These are phyloP conservation scores for Drosophila bipectinata DNA, from an alignment of 1,140 invertebrate species.

Conservation along the genomic window DNA sequence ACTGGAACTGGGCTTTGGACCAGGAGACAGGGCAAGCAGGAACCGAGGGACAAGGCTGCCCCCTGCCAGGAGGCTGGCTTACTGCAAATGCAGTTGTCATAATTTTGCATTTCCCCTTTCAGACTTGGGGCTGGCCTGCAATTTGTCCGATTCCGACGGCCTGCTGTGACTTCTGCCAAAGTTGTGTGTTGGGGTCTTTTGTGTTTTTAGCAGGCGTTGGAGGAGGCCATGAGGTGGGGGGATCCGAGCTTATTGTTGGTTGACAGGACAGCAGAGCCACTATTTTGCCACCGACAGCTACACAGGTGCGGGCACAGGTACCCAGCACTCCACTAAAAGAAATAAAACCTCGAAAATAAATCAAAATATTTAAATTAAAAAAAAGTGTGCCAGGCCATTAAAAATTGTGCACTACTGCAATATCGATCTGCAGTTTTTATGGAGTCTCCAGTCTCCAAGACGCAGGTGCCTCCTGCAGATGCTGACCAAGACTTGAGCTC, in stretches of 20 bases:
- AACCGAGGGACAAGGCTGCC: constrained; percentile 22
- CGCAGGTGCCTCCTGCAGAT: constrained; percentile 14
- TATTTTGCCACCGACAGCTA: constrained; percentile 21
- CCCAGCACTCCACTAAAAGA: constrained; percentile 1
- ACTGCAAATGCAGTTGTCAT: constrained; percentile 80
- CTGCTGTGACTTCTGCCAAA: constrained; percentile 76
- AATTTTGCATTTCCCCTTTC: constrained; percentile 74
- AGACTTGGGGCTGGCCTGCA: constrained; percentile 33
- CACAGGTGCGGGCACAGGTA: constrained; percentile 44
- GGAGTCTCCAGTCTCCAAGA: background rate
- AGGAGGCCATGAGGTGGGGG: background rate
- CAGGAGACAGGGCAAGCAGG: constrained; percentile 4
- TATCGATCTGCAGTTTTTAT: background rate
- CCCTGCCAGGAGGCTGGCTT: constrained; percentile 51
- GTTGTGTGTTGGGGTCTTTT: constrained; percentile 69
- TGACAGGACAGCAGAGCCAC: constrained; percentile 58
- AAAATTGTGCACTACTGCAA: no score
- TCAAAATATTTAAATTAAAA: constrained; percentile 1
- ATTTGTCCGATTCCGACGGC: constrained; percentile 63
- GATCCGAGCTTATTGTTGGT: constrained; percentile 50
- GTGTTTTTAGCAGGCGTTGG: constrained; percentile 36
- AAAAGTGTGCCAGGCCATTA: background rate
- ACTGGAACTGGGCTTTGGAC: constrained; percentile 58
- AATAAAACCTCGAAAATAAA: background rate
- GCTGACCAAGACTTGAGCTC: constrained; percentile 48